Percentiles rank a stretch among this genome's conserved stretches.
These are phyloP conservation scores for Eilema depressum DNA, from an alignment of 2,888 invertebrate species.

Conservation along the genomic window DNA sequence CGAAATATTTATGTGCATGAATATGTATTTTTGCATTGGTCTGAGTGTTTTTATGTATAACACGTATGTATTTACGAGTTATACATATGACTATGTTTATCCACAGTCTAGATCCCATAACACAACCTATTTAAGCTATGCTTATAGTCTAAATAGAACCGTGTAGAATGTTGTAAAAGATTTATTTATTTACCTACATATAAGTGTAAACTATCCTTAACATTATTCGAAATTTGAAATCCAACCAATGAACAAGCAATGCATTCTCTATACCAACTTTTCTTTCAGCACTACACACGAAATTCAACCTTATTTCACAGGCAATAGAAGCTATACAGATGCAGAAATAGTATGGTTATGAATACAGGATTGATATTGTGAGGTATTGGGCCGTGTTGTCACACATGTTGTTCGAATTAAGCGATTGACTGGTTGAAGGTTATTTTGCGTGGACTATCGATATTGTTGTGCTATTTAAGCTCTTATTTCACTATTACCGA, in stretches of 20 bases:
- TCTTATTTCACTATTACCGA: not conserved
- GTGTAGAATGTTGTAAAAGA: no score
- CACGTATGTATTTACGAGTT: no score
- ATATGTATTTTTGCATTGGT: no score
- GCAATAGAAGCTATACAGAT: not conserved
- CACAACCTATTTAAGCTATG: no score
- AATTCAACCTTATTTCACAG: constrained; percentile 31
- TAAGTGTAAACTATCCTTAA: constrained; percentile 47
- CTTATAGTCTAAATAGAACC: no score
- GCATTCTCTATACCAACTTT: constrained; percentile 47
- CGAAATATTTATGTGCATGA: no score
- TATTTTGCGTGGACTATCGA: constrained; percentile 22
- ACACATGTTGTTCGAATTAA: constrained; percentile 60
- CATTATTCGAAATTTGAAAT: constrained; percentile 59
- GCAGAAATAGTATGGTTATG: constrained; percentile 40
- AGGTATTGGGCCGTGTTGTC: constrained; percentile 64
- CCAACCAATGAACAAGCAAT: constrained; percentile 65
- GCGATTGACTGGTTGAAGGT: constrained; percentile 46
- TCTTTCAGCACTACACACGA: constrained; percentile 1
- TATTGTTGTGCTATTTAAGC: not conserved
- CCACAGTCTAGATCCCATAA: no score
- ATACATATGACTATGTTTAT: no score
- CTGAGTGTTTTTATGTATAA: no score
- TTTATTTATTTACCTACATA: no score
- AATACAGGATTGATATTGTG: constrained; percentile 60